Evolutionary conservation across 2,888 invertebrate species (phyloP).

Genomic region (Eristalinus sepulchralis): DNA sequence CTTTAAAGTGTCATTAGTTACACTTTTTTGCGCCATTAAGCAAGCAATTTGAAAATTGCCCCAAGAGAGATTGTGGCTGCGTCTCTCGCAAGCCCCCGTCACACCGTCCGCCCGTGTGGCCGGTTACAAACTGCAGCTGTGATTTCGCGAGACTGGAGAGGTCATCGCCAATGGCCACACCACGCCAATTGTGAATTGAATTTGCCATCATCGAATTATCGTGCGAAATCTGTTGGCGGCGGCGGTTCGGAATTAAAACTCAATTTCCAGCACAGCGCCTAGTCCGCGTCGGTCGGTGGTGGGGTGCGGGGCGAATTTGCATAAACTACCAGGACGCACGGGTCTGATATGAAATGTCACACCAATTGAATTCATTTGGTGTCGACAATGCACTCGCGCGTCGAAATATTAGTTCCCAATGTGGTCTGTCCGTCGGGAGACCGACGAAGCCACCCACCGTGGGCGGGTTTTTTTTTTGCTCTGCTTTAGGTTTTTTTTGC

Average conservation of each 20-base stretch:
- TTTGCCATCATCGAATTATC: conserved; percentile 68
- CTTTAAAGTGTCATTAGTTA: conserved; percentile 65
- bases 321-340: conserved; percentile 36
- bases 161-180: conserved; percentile 26
- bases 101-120: conserved; percentile 13
- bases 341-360: conserved; percentile 36
- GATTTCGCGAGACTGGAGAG: background rate
- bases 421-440: background rate
- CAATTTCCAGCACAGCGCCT: conserved; percentile 41
- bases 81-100: background rate
- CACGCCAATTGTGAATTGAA: conserved; percentile 59
- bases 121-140: background rate
- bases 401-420: conserved; percentile 44
- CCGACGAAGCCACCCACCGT: background rate
- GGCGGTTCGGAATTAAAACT: conserved; percentile 65
- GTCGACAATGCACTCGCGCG: conserved; percentile 61
- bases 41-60: conserved; percentile 53
- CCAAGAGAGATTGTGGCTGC: background rate
- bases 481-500: background rate
- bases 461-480: background rate
- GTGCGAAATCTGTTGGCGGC: conserved; percentile 55
- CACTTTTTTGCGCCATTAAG: conserved; percentile 58
- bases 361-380: conserved; percentile 66
- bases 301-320: conserved; percentile 33
- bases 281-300: background rate